These are phyloP conservation scores for Drosophila virilis DNA, from an alignment of 1,140 invertebrate species.

Conservation along the genomic window DNA sequence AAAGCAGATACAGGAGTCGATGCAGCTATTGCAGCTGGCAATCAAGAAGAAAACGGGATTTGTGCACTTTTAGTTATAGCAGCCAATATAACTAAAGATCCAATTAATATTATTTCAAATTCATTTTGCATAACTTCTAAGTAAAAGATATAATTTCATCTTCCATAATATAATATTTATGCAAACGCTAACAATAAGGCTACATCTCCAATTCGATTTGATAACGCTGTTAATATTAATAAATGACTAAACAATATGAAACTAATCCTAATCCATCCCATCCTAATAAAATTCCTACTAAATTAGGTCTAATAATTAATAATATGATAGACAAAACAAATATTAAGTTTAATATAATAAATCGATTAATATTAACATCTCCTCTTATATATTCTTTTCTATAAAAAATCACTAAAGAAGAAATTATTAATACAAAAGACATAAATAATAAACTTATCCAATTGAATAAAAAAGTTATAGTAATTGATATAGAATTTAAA, in stretches of 20 bases:
- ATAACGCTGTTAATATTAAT: conserved; percentile 88
- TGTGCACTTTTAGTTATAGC: conserved; percentile 90
- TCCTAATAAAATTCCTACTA: conserved; percentile 88
- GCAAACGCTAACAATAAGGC: conserved; percentile 86
- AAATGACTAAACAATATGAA: conserved; percentile 89
- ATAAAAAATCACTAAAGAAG: conserved; percentile 87
- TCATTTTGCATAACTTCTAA: conserved; percentile 84
- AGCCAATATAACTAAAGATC: conserved; percentile 85
- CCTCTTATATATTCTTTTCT: conserved; percentile 87
- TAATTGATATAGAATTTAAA: too few species aligned
- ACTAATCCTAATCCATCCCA: conserved; percentile 88
- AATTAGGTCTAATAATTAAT: conserved; percentile 88
- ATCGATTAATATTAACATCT: conserved; percentile 85
- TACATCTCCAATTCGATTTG: conserved; percentile 87
- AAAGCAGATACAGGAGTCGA: too few species aligned
- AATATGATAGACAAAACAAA: conserved; percentile 89
- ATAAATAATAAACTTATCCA: conserved; percentile 82
- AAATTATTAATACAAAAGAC: conserved; percentile 87
- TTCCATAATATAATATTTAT: conserved; percentile 85
- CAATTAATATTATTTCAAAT: conserved; percentile 84
- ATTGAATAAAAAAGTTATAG: too few species aligned
- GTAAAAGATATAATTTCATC: conserved; percentile 85
- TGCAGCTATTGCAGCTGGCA: conserved; percentile 88
- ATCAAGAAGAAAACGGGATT: conserved; percentile 89
- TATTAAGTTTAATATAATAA: conserved; percentile 86